A percentile compares a stretch with the other conserved stretches of the same genome.
Evolutionary conservation across 2,113 vertebrate species (phyloP).

Genomic region (Tragulus kanchil): DNA sequence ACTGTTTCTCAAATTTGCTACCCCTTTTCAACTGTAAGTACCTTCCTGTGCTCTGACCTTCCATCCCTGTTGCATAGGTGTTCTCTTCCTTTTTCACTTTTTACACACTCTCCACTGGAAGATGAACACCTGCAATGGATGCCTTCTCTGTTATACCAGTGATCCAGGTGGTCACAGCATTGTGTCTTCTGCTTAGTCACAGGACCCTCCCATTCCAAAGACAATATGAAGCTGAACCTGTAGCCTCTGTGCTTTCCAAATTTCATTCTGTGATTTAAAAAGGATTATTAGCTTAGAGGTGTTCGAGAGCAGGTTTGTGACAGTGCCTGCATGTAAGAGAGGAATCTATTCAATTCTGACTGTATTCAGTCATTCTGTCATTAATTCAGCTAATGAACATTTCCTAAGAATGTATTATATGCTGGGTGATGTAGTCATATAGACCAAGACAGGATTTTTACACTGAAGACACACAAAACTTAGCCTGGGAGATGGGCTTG

Average conservation of each 20-base stretch:
- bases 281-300: background rate
- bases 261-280: background rate
- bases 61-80: background rate
- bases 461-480: background rate
- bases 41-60: background rate
- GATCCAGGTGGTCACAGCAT: background rate
- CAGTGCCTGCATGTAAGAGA: background rate
- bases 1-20: background rate
- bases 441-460: background rate
- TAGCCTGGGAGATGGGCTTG: background rate
- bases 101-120: background rate
- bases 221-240: background rate
- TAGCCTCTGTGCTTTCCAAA: background rate
- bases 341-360: background rate
- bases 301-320: background rate
- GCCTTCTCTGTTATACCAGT: background rate
- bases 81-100: background rate
- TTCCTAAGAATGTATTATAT: background rate
- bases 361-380: background rate
- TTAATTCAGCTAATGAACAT: background rate
- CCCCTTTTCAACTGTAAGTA: background rate
- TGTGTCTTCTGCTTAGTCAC: background rate
- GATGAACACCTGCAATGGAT: background rate
- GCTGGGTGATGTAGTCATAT: background rate
- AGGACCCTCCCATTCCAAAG: background rate